These are phyloP conservation scores for Bibio marci DNA, from an alignment of 2,888 invertebrate genomes.

Conservation along the genomic window DNA sequence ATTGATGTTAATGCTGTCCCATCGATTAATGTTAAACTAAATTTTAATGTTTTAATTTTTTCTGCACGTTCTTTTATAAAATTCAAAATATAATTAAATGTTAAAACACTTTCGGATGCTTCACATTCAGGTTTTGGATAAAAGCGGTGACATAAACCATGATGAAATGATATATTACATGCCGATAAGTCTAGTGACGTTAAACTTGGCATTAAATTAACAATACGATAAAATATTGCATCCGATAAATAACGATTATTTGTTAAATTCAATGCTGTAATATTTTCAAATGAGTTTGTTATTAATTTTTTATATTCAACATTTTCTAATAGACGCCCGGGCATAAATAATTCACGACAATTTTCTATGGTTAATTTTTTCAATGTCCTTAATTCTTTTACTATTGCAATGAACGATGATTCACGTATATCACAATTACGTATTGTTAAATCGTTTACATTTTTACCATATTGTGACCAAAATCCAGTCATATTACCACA, in stretches of 20 bases:
- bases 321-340: slow-evolving; percentile 46
- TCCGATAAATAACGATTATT: slow-evolving; percentile 57
- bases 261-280: slow-evolving; percentile 41
- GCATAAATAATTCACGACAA: slow-evolving; percentile 57
- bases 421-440: slow-evolving; percentile 45
- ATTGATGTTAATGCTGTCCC: slow-evolving; percentile 39
- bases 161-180: slow-evolving; percentile 54
- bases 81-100: slow-evolving; percentile 46
- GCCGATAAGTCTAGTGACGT: slow-evolving; percentile 44
- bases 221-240: slow-evolving; percentile 49
- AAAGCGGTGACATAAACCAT: slow-evolving; percentile 46
- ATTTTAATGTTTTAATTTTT: slow-evolving; percentile 39
- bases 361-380: slow-evolving; percentile 40
- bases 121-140: slow-evolving; percentile 35
- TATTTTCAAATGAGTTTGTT: slow-evolving; percentile 30
- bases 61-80: slow-evolving; percentile 36
- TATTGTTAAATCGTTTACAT: slow-evolving; percentile 36
- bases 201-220: slow-evolving; percentile 39
- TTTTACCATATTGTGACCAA: slow-evolving; percentile 40
- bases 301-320: slow-evolving; percentile 34
- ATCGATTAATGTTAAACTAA: slow-evolving; percentile 51
- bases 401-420: slow-evolving; percentile 39
- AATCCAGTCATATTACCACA: slow-evolving; percentile 27
- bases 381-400: slow-evolving; percentile 38
- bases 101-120: slow-evolving; percentile 51